Evolutionary conservation across 1,140 invertebrate species (phyloP).

Genomic region (Idris sp.): DNA sequence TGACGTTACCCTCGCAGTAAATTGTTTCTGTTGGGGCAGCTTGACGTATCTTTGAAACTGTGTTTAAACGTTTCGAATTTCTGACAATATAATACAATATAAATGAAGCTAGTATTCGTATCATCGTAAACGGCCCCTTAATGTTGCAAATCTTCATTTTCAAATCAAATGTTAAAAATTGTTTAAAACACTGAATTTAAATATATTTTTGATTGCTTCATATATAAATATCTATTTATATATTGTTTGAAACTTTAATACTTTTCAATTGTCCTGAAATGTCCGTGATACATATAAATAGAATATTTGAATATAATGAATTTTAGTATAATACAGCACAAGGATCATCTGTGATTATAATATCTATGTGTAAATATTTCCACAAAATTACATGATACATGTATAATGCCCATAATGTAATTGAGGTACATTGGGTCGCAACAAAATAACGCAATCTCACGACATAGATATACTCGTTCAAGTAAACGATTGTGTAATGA

Average conservation of each 20-base stretch:
- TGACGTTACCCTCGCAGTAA: too few species aligned
- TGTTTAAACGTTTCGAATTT: constrained; percentile 11
- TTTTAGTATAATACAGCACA: constrained; percentile 63
- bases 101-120: constrained; percentile 9
- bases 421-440: constrained; percentile 50
- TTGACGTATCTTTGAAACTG: constrained; percentile 2
- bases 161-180: too few species aligned
- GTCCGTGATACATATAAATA: constrained; percentile 44
- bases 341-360: constrained; percentile 66
- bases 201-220: too few species aligned
- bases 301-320: constrained; percentile 56
- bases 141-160: too few species aligned
- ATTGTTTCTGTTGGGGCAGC: too few species aligned
- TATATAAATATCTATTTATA: too few species aligned
- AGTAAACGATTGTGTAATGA: constrained; percentile 64
- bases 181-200: too few species aligned
- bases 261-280: constrained; percentile 54
- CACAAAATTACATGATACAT: constrained; percentile 59
- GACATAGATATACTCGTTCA: constrained; percentile 62
- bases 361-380: constrained; percentile 65
- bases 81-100: constrained; percentile 2
- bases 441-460: constrained; percentile 56
- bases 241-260: too few species aligned
- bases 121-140: too few species aligned
- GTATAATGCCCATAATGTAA: constrained; percentile 60